Conservation (phyloP, 2,113 vertebrate species). For the Hypomesus transpacificus region DNA sequence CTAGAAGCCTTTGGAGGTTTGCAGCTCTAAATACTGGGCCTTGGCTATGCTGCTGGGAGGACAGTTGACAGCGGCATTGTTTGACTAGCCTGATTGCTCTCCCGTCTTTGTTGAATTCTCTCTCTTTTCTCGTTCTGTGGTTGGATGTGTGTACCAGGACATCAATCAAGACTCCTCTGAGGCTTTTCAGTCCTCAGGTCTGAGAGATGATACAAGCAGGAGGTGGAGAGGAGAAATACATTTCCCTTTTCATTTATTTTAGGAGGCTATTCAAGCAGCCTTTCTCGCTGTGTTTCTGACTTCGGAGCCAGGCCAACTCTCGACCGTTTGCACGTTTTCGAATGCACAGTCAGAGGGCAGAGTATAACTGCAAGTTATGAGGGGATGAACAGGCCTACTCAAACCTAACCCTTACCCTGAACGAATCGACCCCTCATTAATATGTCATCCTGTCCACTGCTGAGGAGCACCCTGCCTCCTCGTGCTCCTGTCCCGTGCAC, state of each 20-base stretch:
- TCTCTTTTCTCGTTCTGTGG: neutral
- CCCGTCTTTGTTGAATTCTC: neutral
- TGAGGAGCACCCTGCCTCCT: neutral
- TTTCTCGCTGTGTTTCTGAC: neutral
- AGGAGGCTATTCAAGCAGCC: neutral
- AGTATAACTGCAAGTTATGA: neutral
- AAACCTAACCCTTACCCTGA: neutral
- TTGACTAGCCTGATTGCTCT: constrained; percentile 6
- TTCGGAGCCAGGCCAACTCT: neutral
- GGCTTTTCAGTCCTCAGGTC: neutral
- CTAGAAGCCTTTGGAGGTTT: neutral
- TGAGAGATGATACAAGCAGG: neutral
- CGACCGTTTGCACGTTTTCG: neutral
- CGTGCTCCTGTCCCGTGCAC: neutral
- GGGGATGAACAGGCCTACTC: constrained; percentile 2
- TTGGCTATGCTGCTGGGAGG: neutral
- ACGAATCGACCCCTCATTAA: constrained; percentile 14
- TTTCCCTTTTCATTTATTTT: too few species aligned
- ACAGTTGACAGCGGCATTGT: constrained; percentile 12
- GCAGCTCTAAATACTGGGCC: neutral
- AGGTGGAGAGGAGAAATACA: too few species aligned
- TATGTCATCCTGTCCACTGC: neutral
- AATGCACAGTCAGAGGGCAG: neutral
- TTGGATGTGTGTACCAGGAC: neutral
- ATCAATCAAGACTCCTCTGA: neutral